Evolutionary conservation across 2,888 invertebrate species (phyloP).

Genomic region (Apamea sordens): DNA sequence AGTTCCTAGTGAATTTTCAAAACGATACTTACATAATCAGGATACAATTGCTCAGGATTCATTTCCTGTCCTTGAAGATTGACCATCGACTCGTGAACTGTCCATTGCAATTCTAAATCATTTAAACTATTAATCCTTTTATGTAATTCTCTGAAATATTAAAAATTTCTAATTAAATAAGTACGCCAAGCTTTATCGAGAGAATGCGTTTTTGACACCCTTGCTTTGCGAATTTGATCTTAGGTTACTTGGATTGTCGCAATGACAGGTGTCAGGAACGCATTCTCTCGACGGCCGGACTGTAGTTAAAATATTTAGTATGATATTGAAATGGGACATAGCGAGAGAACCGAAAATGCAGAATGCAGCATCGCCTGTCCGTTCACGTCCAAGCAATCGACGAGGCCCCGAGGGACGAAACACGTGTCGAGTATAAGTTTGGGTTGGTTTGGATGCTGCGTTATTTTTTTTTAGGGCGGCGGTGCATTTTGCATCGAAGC

Average conservation of each 20-base stretch:
- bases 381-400: not conserved
- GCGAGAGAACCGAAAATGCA: not conserved
- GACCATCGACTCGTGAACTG: conserved; percentile 69
- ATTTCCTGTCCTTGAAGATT: conserved; percentile 57
- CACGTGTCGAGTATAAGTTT: not conserved
- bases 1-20: not conserved
- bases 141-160: conserved; percentile 49
- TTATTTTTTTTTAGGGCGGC: not conserved
- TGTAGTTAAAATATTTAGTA: not conserved
- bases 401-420: not conserved
- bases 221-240: not conserved
- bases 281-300: too few relatives aligned
- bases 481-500: not conserved
- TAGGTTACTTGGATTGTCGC: not conserved
- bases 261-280: too few relatives aligned
- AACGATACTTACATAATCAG: conserved; percentile 58
- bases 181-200: not conserved
- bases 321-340: too few relatives aligned
- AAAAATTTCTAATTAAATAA: not conserved
- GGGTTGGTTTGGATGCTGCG: not conserved
- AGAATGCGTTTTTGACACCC: not conserved
- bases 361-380: not conserved
- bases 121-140: conserved; percentile 29
- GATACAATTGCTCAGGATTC: conserved; percentile 45
- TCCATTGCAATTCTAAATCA: conserved; percentile 76